A percentile compares a stretch with the other conserved stretches of the same genome.
These are phyloP conservation scores for Synchiropus splendidus DNA, from an alignment of 2,113 vertebrate genomes.

Conservation along the genomic window DNA sequence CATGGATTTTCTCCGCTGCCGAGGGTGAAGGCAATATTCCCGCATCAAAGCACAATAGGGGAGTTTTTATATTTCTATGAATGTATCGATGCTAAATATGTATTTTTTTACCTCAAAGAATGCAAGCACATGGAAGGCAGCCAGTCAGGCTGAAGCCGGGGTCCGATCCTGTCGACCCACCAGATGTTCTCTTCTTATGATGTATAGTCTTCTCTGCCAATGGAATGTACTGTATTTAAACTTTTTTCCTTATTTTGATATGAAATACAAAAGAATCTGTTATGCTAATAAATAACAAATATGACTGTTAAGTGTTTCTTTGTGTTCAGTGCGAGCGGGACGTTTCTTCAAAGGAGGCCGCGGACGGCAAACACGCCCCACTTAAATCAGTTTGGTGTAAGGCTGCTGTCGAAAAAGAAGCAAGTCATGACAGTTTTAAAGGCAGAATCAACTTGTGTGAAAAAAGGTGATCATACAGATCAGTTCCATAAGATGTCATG, in stretches of 20 bases:
- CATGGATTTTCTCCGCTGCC: constrained; percentile 24
- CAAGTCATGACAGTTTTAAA: too few species aligned
- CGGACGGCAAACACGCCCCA: too few species aligned
- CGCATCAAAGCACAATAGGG: constrained; percentile 57
- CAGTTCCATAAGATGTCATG: too few species aligned
- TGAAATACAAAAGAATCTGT: constrained; percentile 39
- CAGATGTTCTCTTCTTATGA: constrained; percentile 32
- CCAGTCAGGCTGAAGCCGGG: constrained; percentile 15
- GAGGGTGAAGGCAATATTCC: constrained; percentile 49
- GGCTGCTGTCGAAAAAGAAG: too few species aligned
- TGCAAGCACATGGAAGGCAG: constrained; percentile 37
- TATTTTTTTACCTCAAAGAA: constrained; percentile 58
- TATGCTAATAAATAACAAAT: constrained; percentile 63
- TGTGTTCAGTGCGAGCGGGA: neutral
- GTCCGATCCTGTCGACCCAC: constrained; percentile 20
- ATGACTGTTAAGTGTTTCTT: constrained; percentile 39
- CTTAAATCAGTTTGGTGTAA: too few species aligned
- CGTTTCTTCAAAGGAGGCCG: too few species aligned
- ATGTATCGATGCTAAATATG: constrained; percentile 59
- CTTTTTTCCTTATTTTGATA: constrained; percentile 49
- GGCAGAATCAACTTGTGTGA: too few species aligned
- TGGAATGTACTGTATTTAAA: constrained; percentile 63
- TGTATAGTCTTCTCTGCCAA: constrained; percentile 41
- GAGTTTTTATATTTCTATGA: constrained; percentile 64
- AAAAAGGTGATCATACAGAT: too few species aligned